Conservation (phyloP, 2,888 invertebrate species). For the Philonicus albiceps region DNA sequence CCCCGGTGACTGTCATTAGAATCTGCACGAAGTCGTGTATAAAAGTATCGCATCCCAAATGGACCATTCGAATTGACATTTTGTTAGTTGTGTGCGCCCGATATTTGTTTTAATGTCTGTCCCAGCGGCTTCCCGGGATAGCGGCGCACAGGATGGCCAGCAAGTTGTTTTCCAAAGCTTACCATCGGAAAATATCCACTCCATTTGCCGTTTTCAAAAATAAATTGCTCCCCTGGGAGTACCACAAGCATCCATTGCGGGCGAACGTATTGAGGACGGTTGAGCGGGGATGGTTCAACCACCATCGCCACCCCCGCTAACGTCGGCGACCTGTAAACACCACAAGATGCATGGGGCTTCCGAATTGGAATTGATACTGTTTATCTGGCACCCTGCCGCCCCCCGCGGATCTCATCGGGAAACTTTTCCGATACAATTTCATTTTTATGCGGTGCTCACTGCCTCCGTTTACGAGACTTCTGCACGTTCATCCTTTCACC, state of each 20-base stretch:
- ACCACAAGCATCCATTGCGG: conserved; percentile 28
- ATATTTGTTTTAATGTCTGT: conserved; percentile 35
- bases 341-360: conserved; percentile 19
- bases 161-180: not conserved
- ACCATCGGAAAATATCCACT: not conserved
- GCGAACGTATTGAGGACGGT: not conserved
- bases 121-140: not conserved
- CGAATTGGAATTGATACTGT: conserved; percentile 1
- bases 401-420: not conserved
- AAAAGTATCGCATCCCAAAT: conserved; percentile 3
- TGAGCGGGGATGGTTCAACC: not conserved
- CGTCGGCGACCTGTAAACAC: not conserved
- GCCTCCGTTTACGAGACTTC: not conserved
- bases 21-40: conserved; percentile 3
- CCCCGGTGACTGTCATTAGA: not conserved
- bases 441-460: conserved; percentile 23
- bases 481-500: conserved; percentile 31
- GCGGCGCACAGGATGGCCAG: not conserved
- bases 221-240: conserved; percentile 43
- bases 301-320: not conserved
- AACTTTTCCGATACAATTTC: conserved; percentile 22
- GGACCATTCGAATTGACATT: conserved; percentile 29
- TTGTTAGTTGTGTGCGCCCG: conserved; percentile 17
- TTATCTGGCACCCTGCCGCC: not conserved
- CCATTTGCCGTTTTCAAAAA: conserved; percentile 43